Evolutionary conservation across 2,888 invertebrate genomes (phyloP).

Genomic region (Crocallis elinguaria): DNA sequence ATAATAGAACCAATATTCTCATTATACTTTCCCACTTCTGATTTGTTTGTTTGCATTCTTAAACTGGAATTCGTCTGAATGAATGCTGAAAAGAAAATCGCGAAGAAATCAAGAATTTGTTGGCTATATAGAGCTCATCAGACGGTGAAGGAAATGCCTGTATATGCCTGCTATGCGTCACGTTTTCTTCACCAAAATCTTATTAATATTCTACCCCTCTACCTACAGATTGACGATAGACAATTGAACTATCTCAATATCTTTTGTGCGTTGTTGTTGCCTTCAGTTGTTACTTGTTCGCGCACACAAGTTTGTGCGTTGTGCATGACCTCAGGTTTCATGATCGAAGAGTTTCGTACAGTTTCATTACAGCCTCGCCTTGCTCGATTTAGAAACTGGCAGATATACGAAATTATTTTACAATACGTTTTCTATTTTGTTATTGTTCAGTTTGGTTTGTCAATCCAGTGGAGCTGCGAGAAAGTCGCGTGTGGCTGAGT

Average conservation of each 20-base stretch:
- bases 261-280: no score
- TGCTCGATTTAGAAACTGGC: conserved; percentile 48
- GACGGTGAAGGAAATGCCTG: no score
- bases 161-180: no score
- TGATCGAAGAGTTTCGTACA: conserved; percentile 18
- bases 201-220: no score
- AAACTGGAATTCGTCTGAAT: conserved; percentile 40
- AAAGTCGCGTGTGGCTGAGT: background rate
- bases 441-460: conserved; percentile 29
- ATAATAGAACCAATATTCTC: conserved; percentile 39
- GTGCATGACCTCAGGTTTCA: conserved; percentile 41
- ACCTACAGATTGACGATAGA: no score
- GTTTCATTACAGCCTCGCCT: conserved; percentile 34
- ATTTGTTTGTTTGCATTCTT: conserved; percentile 53
- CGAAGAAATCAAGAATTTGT: no score
- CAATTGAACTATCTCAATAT: no score
- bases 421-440: conserved; percentile 40
- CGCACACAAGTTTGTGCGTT: no score
- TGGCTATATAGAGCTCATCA: no score
- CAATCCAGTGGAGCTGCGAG: conserved; percentile 17
- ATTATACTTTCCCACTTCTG: conserved; percentile 46
- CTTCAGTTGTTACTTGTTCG: no score
- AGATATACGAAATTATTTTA: conserved; percentile 45
- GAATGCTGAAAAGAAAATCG: no score
- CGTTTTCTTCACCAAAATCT: no score